Conservation (phyloP, 2,797 vertebrate species). For the Philypnodon macrostomus region DNA sequence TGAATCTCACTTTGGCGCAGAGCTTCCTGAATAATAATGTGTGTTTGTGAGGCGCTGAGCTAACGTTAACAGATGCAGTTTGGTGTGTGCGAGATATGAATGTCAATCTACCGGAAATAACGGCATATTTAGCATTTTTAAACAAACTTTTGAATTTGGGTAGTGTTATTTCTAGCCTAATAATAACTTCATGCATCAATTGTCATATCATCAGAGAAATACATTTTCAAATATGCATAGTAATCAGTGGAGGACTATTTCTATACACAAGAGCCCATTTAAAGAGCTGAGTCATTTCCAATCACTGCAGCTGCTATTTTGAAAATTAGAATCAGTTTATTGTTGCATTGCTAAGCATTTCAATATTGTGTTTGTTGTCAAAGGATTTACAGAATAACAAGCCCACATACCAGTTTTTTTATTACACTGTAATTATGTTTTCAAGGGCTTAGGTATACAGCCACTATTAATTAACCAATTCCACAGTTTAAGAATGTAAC, state of each 20-base stretch:
- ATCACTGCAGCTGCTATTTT: not conserved
- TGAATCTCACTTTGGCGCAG: slow-evolving; percentile 4
- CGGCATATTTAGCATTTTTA: not conserved
- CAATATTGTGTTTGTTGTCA: not conserved
- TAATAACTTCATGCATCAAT: slow-evolving; percentile 13
- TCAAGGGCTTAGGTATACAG: not conserved
- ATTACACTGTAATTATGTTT: not conserved
- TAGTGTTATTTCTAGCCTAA: slow-evolving; percentile 1
- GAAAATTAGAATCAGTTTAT: too few species aligned
- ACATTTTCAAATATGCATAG: slow-evolving; percentile 17
- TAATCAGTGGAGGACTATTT: not conserved
- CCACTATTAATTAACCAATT: not conserved
- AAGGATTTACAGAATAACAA: not conserved
- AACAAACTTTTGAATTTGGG: slow-evolving; percentile 14
- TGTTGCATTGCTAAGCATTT: too few species aligned
- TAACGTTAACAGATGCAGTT: not conserved
- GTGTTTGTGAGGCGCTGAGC: not conserved
- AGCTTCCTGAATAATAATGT: slow-evolving; percentile 2
- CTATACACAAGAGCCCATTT: not conserved
- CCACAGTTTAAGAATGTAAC: too few species aligned
- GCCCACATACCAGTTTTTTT: not conserved
- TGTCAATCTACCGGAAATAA: not conserved
- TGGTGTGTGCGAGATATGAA: not conserved
- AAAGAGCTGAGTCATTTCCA: not conserved
- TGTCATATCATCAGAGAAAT: slow-evolving; percentile 19